Evolutionary conservation across 2,888 invertebrate species (phyloP).

Genomic region (Masnerella sp.): DNA sequence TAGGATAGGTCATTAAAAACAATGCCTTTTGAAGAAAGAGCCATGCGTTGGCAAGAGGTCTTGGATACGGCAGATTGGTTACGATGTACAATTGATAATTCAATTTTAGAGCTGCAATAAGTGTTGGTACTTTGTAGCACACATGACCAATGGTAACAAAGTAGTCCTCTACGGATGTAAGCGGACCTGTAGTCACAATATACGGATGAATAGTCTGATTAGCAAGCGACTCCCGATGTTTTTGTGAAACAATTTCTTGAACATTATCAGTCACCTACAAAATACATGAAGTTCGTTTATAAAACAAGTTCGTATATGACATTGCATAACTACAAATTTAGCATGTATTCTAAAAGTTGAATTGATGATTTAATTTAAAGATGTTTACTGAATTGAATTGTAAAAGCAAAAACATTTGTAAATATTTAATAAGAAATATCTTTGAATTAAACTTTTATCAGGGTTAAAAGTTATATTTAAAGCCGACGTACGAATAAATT

Average conservation of each 20-base stretch:
- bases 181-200: background rate
- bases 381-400: too few relatives aligned
- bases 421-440: too few relatives aligned
- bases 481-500: too few relatives aligned
- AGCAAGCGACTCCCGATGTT: too few relatives aligned
- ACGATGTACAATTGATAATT: background rate
- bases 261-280: background rate
- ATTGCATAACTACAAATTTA: too few relatives aligned
- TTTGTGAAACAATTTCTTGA: background rate
- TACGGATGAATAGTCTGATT: constrained; percentile 2
- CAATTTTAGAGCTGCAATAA: constrained; percentile 4
- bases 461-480: too few relatives aligned
- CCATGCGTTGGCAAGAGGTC: background rate
- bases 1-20: background rate
- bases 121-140: background rate
- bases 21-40: constrained; percentile 10
- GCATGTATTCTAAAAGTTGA: too few relatives aligned
- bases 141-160: background rate
- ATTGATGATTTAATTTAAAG: too few relatives aligned
- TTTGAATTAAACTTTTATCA: too few relatives aligned
- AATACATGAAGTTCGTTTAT: too few relatives aligned
- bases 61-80: background rate
- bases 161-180: background rate
- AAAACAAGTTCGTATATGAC: too few relatives aligned
- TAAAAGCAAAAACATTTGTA: too few relatives aligned